phyloP scores from a whole-genome alignment of 2,888 invertebrate genomes.

The Microchrysa polita region DNA sequence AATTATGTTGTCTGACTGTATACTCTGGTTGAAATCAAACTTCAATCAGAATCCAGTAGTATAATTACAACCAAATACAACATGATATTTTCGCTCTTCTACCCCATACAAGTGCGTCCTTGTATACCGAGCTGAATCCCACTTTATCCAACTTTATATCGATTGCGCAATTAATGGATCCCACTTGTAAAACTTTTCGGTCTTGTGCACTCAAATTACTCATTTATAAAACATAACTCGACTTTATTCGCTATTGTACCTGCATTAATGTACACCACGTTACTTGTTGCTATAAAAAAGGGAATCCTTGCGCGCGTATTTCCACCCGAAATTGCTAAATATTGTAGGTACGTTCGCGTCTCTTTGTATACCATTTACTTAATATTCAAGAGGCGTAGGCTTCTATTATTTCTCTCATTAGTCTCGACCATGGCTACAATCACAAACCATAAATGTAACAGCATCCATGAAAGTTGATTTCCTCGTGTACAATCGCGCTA shows the following conservation, averaged over 20 bases:
- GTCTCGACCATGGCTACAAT: conserved; percentile 38
- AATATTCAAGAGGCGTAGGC: conserved; percentile 42
- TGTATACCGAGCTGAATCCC: not conserved
- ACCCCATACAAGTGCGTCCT: too few relatives aligned
- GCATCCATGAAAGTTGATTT: conserved; percentile 44
- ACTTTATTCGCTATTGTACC: conserved; percentile 26
- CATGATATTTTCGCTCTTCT: not conserved
- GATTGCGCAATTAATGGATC: conserved; percentile 23
- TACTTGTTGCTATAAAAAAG: conserved; percentile 41
- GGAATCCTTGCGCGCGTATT: conserved; percentile 35
- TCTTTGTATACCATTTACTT: conserved; percentile 26
- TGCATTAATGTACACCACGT: conserved; percentile 30
- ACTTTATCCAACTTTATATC: conserved; percentile 18
- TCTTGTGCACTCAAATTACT: conserved; percentile 34
- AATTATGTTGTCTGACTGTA: not conserved
- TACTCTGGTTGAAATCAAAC: conserved; percentile 11
- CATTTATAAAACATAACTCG: conserved; percentile 40
- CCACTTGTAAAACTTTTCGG: conserved; percentile 31
- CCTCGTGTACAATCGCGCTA: conserved; percentile 4
- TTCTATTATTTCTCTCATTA: conserved; percentile 45
- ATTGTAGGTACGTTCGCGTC: conserved; percentile 19
- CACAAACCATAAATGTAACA: conserved; percentile 44
- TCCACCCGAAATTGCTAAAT: conserved; percentile 30
- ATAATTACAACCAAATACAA: conserved; percentile 7
- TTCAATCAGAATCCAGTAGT: conserved; percentile 16